These are phyloP conservation scores for Cyprinodon brontotheroides DNA, from an alignment of 2,113 vertebrate genomes.

Conservation along the genomic window DNA sequence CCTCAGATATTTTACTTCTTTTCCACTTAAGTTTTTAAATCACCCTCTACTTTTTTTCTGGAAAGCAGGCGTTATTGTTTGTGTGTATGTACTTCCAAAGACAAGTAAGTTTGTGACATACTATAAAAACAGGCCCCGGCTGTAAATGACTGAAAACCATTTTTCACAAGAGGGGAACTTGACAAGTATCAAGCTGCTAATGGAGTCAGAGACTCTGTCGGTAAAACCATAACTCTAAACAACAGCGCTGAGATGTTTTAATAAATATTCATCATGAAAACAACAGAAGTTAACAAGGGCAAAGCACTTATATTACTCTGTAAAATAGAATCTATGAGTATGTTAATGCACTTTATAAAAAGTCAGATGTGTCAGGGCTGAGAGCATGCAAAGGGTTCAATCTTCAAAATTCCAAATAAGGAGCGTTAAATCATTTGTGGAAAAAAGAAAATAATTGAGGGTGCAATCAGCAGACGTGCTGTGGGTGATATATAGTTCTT, in stretches of 20 bases:
- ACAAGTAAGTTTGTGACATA: slow-evolving; percentile 30
- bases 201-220: slow-evolving; percentile 17
- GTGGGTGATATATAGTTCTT: no score
- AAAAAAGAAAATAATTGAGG: no score
- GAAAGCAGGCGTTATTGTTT: slow-evolving; percentile 16
- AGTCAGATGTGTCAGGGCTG: background rate
- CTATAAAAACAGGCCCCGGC: slow-evolving; percentile 21
- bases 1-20: slow-evolving; percentile 49
- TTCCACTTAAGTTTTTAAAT: slow-evolving; percentile 33
- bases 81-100: slow-evolving; percentile 14
- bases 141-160: slow-evolving; percentile 51
- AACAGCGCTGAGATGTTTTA: background rate
- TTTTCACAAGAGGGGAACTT: slow-evolving; percentile 38
- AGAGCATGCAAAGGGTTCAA: background rate
- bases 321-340: slow-evolving; percentile 1
- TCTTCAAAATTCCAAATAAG: no score
- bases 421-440: no score
- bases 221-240: slow-evolving; percentile 8
- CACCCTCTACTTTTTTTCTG: background rate
- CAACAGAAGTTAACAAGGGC: slow-evolving; percentile 1
- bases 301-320: background rate
- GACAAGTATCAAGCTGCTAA: slow-evolving; percentile 31
- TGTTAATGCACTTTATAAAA: slow-evolving; percentile 6
- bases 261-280: slow-evolving; percentile 4
- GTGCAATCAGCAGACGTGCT: no score